These are phyloP conservation scores for Heliconius erato DNA, from an alignment of 2,888 invertebrate genomes.

Conservation along the genomic window DNA sequence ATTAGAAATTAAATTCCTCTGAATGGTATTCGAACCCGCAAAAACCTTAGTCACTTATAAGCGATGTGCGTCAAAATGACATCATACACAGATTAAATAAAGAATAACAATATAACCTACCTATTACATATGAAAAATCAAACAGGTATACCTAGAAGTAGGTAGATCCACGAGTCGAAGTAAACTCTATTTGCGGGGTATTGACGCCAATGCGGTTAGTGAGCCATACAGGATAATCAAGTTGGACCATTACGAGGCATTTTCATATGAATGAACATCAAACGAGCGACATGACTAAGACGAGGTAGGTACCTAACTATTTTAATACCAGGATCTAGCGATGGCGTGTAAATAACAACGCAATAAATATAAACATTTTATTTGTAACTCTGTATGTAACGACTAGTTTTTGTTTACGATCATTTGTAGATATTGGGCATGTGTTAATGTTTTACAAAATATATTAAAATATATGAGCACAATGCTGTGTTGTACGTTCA, in stretches of 20 bases:
- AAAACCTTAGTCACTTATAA: neutral
- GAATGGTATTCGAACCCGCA: neutral
- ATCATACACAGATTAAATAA: neutral
- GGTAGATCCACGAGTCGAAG: neutral
- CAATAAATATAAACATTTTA: slow-evolving; percentile 15
- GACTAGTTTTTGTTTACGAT: neutral
- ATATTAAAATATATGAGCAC: neutral
- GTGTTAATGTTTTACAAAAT: neutral
- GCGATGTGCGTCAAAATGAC: slow-evolving; percentile 1
- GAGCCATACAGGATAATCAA: slow-evolving; percentile 44
- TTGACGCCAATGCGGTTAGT: slow-evolving; percentile 49
- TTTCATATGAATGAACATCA: slow-evolving; percentile 44
- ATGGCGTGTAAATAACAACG: slow-evolving; percentile 33
- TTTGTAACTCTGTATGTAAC: neutral
- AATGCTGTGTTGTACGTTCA: neutral
- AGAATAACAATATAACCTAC: neutral
- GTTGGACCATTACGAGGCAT: slow-evolving; percentile 40
- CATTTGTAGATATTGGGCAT: slow-evolving; percentile 7
- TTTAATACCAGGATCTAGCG: slow-evolving; percentile 25
- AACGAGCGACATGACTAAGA: slow-evolving; percentile 39
- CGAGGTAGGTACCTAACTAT: slow-evolving; percentile 21
- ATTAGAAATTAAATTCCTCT: neutral
- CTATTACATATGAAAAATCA: neutral
- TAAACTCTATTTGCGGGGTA: slow-evolving; percentile 28
- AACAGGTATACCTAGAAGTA: neutral